These are phyloP conservation scores for Haemorhous mexicanus DNA, from an alignment of 2,113 vertebrate genomes.

Conservation along the genomic window DNA sequence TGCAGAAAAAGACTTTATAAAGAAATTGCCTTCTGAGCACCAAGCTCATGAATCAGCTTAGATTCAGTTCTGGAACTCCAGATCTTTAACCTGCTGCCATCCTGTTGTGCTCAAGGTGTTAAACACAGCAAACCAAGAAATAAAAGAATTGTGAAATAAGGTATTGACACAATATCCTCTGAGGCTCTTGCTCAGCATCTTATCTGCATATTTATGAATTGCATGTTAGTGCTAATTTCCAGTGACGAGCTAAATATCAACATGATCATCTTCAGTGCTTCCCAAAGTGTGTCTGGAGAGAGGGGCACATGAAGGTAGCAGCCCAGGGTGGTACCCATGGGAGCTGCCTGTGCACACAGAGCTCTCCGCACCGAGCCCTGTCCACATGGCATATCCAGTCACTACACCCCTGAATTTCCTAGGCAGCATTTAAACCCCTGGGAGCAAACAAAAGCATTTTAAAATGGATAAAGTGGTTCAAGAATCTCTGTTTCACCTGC, in stretches of 20 bases:
- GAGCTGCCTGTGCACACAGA: background rate
- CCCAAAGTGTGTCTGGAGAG: background rate
- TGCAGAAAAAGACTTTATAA: background rate
- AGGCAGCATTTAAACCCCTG: background rate
- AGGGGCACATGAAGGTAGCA: background rate
- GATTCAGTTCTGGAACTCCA: background rate
- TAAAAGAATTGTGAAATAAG: background rate
- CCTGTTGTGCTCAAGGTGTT: background rate
- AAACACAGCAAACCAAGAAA: background rate
- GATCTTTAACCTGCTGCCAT: background rate
- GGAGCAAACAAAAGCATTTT: background rate
- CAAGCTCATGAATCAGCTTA: background rate
- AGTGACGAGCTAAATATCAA: background rate
- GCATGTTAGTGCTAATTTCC: background rate
- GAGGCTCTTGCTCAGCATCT: background rate
- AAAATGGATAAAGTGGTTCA: background rate
- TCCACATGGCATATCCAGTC: rapidly evolving
- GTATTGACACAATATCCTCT: background rate
- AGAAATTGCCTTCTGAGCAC: background rate
- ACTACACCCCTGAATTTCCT: background rate
- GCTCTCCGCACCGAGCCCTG: background rate
- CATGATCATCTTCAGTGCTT: background rate
- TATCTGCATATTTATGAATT: background rate
- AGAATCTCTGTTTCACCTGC: background rate
- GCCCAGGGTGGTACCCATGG: background rate